Evolutionary conservation across 2,797 vertebrate species (phyloP).

Genomic region (Coranthus polyacanthus): DNA sequence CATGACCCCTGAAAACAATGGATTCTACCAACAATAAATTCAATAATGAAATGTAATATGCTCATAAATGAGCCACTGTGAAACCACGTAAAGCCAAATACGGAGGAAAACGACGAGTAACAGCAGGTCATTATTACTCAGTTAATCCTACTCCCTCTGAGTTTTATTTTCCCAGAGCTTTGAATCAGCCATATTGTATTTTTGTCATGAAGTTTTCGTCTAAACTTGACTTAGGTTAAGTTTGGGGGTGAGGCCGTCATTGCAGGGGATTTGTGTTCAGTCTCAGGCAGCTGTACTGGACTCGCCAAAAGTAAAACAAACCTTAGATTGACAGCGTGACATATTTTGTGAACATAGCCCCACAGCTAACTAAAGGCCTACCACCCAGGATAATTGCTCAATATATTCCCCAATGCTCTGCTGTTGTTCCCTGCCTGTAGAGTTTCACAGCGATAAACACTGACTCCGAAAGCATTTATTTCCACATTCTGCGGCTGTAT

Average conservation of each 20-base stretch:
- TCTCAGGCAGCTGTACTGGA: no score
- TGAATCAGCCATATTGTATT: background rate
- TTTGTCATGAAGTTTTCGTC: slow-evolving; percentile 28
- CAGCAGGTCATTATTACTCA: no score
- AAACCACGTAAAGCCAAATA: no score
- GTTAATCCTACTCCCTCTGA: no score
- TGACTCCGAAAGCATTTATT: slow-evolving; percentile 23
- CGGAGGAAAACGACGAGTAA: no score
- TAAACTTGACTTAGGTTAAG: slow-evolving; percentile 13
- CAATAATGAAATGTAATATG: slow-evolving; percentile 5
- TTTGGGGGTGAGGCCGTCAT: slow-evolving; percentile 15
- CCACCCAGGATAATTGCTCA: slow-evolving; percentile 69
- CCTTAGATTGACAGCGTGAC: slow-evolving; percentile 55
- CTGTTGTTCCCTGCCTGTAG: slow-evolving; percentile 52
- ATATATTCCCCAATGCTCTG: slow-evolving; percentile 40
- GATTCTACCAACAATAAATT: slow-evolving; percentile 18
- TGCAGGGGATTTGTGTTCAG: no score
- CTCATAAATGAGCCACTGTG: no score
- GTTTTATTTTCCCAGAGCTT: no score
- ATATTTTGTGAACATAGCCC: slow-evolving; percentile 52
- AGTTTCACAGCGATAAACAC: slow-evolving; percentile 47
- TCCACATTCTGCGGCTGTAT: background rate
- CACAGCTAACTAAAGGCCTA: slow-evolving; percentile 48
- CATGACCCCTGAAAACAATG: background rate
- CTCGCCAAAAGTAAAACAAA: slow-evolving; percentile 58